A percentile compares a stretch with the other conserved stretches of the same genome.
These are phyloP conservation scores for Piaya cayana DNA, from an alignment of 2,113 vertebrate species.

Conservation along the genomic window DNA sequence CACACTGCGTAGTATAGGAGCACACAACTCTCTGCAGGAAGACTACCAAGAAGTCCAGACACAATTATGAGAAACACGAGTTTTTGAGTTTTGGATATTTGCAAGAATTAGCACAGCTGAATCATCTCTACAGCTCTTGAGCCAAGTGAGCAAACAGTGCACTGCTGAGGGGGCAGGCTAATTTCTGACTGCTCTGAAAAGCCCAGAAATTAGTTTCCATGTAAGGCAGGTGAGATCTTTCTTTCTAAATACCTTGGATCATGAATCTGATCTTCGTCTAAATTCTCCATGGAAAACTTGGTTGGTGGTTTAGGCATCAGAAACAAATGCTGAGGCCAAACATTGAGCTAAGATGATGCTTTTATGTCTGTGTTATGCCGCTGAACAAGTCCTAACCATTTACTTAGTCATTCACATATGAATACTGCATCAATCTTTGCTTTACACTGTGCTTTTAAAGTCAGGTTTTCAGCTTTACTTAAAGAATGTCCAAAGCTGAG, in stretches of 20 bases:
- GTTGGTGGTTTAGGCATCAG: not conserved
- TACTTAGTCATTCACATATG: not conserved
- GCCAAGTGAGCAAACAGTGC: not conserved
- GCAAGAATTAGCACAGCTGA: not conserved
- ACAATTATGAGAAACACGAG: not conserved
- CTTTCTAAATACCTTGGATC: slow-evolving; percentile 8
- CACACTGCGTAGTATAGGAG: not conserved
- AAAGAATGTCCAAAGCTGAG: not conserved
- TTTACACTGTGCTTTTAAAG: not conserved
- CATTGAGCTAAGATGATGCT: not conserved
- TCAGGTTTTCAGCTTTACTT: not conserved
- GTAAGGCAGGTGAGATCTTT: slow-evolving; percentile 27
- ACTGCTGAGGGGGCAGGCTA: not conserved
- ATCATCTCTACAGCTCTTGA: not conserved
- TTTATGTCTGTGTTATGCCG: not conserved
- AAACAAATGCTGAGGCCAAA: not conserved
- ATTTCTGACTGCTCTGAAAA: not conserved
- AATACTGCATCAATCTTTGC: not conserved
- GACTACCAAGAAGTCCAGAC: not conserved
- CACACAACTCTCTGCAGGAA: not conserved
- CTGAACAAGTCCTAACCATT: not conserved
- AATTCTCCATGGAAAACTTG: not conserved
- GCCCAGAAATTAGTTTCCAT: slow-evolving; percentile 28
- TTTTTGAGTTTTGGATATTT: not conserved
- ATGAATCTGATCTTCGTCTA: not conserved